Percentiles rank a stretch among this genome's conserved stretches.
These are phyloP conservation scores for Drosophila guanche DNA, from an alignment of 1,140 invertebrate genomes.

Conservation along the genomic window DNA sequence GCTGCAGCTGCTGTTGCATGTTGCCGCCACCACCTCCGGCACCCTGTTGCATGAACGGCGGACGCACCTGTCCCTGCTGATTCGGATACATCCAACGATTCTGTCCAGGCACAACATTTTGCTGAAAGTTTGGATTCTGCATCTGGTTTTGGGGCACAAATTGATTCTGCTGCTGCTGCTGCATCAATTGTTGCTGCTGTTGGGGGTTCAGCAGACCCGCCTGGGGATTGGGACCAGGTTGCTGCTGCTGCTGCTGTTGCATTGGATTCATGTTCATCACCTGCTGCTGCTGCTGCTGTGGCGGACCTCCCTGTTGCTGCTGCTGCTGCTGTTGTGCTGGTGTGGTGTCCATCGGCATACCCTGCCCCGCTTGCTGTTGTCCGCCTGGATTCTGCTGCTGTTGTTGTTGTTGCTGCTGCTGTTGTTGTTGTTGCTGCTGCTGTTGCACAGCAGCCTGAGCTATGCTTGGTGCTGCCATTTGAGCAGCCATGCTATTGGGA, in stretches of 20 bases:
- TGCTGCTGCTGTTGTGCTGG: conserved; percentile 61
- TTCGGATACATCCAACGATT: conserved; percentile 80
- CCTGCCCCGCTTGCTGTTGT: conserved; percentile 46
- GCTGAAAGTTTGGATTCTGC: conserved; percentile 75
- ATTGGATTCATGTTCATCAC: conserved; percentile 64
- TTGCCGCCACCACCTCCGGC: conserved; percentile 51
- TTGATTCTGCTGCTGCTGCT: conserved; percentile 63
- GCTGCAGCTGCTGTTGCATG: conserved; percentile 75
- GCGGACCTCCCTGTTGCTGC: conserved; percentile 22
- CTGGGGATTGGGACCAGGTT: conserved; percentile 35
- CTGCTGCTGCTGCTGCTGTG: conserved; percentile 53
- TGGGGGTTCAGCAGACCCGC: conserved; percentile 62
- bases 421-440: conserved; percentile 40
- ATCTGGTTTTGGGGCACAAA: conserved; percentile 68
- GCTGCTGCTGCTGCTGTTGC: conserved; percentile 48
- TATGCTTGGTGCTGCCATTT: conserved; percentile 54
- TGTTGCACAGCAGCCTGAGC: conserved; percentile 31
- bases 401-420: conserved; percentile 44
- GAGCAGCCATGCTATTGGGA: conserved; percentile 85
- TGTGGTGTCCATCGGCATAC: conserved; percentile 56
- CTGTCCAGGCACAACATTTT: conserved; percentile 61
- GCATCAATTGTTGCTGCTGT: conserved; percentile 76
- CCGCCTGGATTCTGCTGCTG: conserved; percentile 41
- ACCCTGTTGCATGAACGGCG: conserved; percentile 67
- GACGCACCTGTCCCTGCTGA: conserved; percentile 65